Base-by-base conservation (phyloP, 2,888 invertebrate species). In the Adelognathus sp. region DNA sequence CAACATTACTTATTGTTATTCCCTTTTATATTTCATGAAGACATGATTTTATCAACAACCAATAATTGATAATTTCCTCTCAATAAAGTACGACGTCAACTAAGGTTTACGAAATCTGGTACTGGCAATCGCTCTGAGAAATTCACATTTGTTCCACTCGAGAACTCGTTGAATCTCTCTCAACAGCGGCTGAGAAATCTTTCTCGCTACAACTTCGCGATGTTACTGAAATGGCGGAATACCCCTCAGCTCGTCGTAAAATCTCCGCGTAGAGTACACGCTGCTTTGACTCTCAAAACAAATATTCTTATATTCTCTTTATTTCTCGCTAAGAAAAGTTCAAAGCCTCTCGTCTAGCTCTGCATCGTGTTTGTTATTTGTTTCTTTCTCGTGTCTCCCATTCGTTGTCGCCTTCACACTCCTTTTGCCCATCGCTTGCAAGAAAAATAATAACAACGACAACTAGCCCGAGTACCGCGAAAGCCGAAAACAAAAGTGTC, bases 381-480 rank as follows among this genome's bases (percentile, higher is more conserved):
- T 39, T 41, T n/a, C 11, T 46, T 21, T 39, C 29, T 18, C 3
- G 29, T 18, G 9, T 56, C 56, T 31, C 31, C 18, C 31, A 4
- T n/a, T 7, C 33, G 29, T 18, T 11, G n/a, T 3, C 29, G 11
- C 29, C 41, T 60, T 4, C 39, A 6, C 11, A 14, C 27, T 11
- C 29, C 29, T 27, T 29, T 11, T 16, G 16, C 16, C 41, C 6
- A 1, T 61, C 9, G 27, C 16, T 29, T n/a, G 24, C 41, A 24
- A 63, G 24, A 63, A 63, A 29, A 63, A 63, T 63, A 29, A 31
- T 21, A 64, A 18, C 29, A 11, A 31, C 7, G 18, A 33, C 21
- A 50, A 31, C 21, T n/a, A 41, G n/a, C 16, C 33, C 33, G 31
- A 46, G 18, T 33, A 24, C 29, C 14, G 21, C 24, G 44, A 6